Base-by-base conservation (phyloP, 1,140 invertebrate species). In the Nephotettix cincticeps region DNA sequence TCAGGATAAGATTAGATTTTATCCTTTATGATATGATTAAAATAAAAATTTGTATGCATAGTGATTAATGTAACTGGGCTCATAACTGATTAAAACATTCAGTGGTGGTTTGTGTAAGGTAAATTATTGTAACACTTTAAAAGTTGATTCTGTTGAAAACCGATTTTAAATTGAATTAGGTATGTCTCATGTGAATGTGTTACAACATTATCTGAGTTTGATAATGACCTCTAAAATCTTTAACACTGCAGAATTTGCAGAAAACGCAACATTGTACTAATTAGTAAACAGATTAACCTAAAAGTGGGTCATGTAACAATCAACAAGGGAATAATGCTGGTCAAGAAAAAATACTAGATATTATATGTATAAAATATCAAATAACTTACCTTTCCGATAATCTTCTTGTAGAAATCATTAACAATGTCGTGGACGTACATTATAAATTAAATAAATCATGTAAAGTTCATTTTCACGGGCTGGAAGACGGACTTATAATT, bases 381-480 rank as follows among this genome's bases (percentile, higher is more conserved):
- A 21, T 27, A 54, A 84, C 84, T 84, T 79, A 91, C 89, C 74
- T 91, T 89, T 75, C 88, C 88, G 30, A 88, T 80, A 78, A 93
- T 81, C 73, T 87, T 82, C 75, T 92, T 90, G 81, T 95, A 96
- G 82, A 97, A 96, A 75, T 95, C 93, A 80, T 87, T 86, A 75
- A 85, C 86, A 51, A 93, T 79, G 78, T 92, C 87, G 75, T 90
- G 86, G 73, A 93, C 84, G 80, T 91, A 92, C 92, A 93, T 93
- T 75, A 77, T 67, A 67, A 3, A 61, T 6, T 13, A 61, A 61
- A 61, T 27, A 2, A 27, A 23, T 4, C 56, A 61, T 61, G 13
- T 36, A 14, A 36, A 36, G 14, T 14, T 6, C 32, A 36, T 14
- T 36, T 36, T 36, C 32, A 36, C 32, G 14, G 32, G 14, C 32